Conservation (phyloP, 2,888 invertebrate genomes). For the Galerucella calmariensis region DNA sequence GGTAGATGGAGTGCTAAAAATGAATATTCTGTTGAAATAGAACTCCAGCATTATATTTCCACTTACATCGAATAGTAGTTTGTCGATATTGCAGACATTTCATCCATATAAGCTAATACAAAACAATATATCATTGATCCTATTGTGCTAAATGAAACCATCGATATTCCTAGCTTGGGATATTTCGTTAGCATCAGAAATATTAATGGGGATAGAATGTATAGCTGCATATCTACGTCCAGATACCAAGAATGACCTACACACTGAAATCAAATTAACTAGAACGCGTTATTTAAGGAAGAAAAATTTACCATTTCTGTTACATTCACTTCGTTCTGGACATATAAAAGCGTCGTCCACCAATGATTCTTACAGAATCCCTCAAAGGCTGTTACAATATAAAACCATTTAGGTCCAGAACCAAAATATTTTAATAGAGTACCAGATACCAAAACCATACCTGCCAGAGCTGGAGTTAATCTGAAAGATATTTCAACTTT, state of each 20-base stretch:
- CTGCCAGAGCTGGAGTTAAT: slow-evolving; percentile 67
- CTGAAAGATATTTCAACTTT: slow-evolving; percentile 51
- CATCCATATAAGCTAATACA: slow-evolving; percentile 46
- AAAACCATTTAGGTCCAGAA: slow-evolving; percentile 67
- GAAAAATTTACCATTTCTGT: slow-evolving; percentile 25
- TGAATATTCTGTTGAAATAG: neutral
- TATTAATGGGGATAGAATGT: slow-evolving; percentile 66
- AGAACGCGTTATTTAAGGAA: too few species aligned
- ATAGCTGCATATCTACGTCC: slow-evolving; percentile 71
- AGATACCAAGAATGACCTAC: slow-evolving; percentile 71
- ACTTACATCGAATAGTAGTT: slow-evolving; percentile 45
- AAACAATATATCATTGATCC: slow-evolving; percentile 46
- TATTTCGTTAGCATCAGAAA: slow-evolving; percentile 66
- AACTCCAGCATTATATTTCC: neutral
- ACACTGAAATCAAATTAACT: slow-evolving; percentile 58
- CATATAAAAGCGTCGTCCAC: slow-evolving; percentile 55
- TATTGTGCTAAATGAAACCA: slow-evolving; percentile 42
- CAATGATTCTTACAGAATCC: slow-evolving; percentile 51
- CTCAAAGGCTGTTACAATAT: slow-evolving; percentile 42
- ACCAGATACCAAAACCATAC: slow-evolving; percentile 64
- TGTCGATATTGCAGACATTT: slow-evolving; percentile 47
- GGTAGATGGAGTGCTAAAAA: slow-evolving; percentile 16
- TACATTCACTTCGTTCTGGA: slow-evolving; percentile 54
- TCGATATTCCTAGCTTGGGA: slow-evolving; percentile 49
- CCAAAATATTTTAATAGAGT: slow-evolving; percentile 65